These are phyloP conservation scores for Himantopus leucocephalus DNA, from an alignment of 2,113 vertebrate genomes.

Conservation along the genomic window DNA sequence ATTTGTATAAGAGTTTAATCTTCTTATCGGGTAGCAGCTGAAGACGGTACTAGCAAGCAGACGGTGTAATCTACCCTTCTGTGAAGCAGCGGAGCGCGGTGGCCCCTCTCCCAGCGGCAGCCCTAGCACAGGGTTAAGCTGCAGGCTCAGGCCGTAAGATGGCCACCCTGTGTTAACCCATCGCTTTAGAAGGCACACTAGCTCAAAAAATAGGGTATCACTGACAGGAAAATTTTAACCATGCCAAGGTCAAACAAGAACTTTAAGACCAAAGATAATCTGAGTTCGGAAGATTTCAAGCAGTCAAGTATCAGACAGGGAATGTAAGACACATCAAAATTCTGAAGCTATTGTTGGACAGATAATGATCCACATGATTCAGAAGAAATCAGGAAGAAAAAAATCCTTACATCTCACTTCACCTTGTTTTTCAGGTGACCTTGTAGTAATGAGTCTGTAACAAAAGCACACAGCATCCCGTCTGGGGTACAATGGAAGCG, in stretches of 20 bases:
- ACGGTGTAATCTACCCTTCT: neutral
- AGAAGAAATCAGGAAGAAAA: neutral
- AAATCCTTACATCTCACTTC: neutral
- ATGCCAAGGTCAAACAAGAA: neutral
- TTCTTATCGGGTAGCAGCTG: neutral
- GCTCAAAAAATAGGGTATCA: neutral
- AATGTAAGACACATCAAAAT: neutral
- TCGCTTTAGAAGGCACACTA: neutral
- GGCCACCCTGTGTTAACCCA: fast-evolving
- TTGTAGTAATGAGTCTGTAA: neutral
- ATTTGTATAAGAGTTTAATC: slow-evolving; percentile 37
- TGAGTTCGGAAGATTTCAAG: neutral
- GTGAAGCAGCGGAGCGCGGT: fast-evolving
- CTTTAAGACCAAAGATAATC: neutral
- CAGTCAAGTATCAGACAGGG: neutral
- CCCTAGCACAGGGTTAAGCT: neutral
- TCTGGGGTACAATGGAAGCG: neutral
- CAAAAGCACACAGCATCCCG: neutral
- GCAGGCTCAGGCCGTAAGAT: neutral
- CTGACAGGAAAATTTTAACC: neutral
- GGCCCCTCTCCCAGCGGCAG: too few species aligned
- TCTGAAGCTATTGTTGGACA: neutral
- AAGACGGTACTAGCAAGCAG: neutral
- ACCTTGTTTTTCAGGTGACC: neutral
- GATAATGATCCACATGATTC: neutral